phyloP scores from a whole-genome alignment of 2,888 invertebrate genomes.

The Prenolepis imparis region DNA sequence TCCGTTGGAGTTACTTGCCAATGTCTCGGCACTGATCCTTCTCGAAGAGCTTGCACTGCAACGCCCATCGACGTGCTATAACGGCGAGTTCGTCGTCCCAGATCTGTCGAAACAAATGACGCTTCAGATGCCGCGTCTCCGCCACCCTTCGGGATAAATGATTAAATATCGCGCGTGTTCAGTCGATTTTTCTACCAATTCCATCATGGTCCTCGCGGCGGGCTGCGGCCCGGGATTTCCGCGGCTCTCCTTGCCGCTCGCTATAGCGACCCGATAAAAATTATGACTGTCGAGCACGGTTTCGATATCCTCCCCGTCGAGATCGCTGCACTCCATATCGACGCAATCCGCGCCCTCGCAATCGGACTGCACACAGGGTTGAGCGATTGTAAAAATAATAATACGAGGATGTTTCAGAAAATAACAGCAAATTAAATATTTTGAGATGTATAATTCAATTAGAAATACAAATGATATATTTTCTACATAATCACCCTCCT shows the following conservation, averaged over 20 bases:
- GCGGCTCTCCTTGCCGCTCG: constrained; percentile 81
- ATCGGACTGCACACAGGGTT: constrained; percentile 72
- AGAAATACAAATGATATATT: too few species aligned
- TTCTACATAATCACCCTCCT: too few species aligned
- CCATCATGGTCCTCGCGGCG: constrained; percentile 80
- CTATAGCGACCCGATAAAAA: constrained; percentile 84
- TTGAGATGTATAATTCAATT: too few species aligned
- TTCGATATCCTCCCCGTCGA: constrained; percentile 83
- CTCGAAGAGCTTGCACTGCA: constrained; percentile 85
- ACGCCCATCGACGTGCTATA: constrained; percentile 85
- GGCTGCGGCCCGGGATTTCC: constrained; percentile 86
- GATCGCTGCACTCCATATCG: constrained; percentile 69
- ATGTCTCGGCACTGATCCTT: constrained; percentile 86
- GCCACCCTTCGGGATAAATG: constrained; percentile 43
- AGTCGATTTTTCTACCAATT: constrained; percentile 73
- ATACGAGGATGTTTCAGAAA: neutral
- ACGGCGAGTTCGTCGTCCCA: constrained; percentile 86
- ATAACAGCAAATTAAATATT: too few species aligned
- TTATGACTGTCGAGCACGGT: constrained; percentile 86
- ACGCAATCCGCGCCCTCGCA: constrained; percentile 69
- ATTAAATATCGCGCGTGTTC: constrained; percentile 50
- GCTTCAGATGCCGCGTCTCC: constrained; percentile 24
- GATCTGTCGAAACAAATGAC: constrained; percentile 68
- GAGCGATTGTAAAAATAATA: neutral
- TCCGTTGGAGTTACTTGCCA: constrained; percentile 78